Base-by-base conservation (phyloP, 1,140 invertebrate genomes). In the Sweltsa coloradensis region DNA sequence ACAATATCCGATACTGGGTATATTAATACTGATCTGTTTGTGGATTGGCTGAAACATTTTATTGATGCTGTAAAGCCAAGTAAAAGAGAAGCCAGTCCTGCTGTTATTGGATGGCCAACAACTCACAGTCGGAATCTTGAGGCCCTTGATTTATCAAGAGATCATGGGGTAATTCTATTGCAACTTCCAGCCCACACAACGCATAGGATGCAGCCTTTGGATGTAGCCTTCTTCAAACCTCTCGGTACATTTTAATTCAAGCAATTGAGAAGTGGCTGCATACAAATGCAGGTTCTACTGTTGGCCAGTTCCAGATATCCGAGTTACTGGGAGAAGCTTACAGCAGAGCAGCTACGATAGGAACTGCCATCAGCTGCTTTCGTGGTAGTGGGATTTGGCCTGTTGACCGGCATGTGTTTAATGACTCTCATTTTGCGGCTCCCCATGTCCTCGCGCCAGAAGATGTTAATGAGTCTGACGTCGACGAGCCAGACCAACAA, bases 341-440 rank as follows among this genome's bases (percentile, higher is more conserved):
- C 56, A 43, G 56, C 21, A 59, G 53, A 55, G 54, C 54, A 46
- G 57, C 60, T 36, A 57, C 55, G 43, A 58, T 62, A 31, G 52
- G 59, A 54, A 66, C 60, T 55, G 58, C 54, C 23, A 47, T 61
- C 24, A 56, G 59, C 54, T 61, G 60, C n/a, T 68, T 69, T 52
- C 50, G 52, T 53, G 52, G 34, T 36, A 57, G 56, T 43, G 63
- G 61, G 26, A 57, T 68, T 49, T 65, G 56, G 51, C 61, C 65
- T 22, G 29, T 60, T 7, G 62, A 64, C 53, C 51, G 51, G 34
- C 39, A 60, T 52, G 52, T 63, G 43, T 65, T 65, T 57, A 42
- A 41, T 47, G 56, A 64, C 23, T 49, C 49, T 40, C 58, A 62
- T 48, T 46, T 37, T 34, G 27, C 34, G 22, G 29, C 45, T 13